Evolutionary conservation across 2,888 invertebrate species (phyloP).

Genomic region (Metallyticus violacea): DNA sequence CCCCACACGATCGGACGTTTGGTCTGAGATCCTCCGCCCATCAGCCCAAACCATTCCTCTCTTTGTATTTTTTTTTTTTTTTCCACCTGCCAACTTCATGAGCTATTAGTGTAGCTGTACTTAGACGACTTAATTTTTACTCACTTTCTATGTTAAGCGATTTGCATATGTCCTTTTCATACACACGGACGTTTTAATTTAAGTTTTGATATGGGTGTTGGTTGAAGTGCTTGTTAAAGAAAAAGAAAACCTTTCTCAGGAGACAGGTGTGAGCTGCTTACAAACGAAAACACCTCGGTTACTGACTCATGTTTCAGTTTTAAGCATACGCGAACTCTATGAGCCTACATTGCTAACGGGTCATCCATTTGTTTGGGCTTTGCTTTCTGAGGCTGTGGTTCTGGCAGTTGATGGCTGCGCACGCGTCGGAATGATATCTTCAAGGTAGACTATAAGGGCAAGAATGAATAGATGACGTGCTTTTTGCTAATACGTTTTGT

Average conservation of each 20-base stretch:
- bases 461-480: no score
- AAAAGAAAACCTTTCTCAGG: neutral
- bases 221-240: neutral
- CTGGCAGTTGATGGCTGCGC: no score
- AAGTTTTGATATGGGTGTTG: neutral
- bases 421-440: no score
- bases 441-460: no score
- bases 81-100: constrained; percentile 5
- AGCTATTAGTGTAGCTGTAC: neutral
- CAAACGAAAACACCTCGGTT: neutral
- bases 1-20: neutral
- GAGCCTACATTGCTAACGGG: no score
- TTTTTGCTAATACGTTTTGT: no score
- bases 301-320: no score
- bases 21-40: neutral
- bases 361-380: no score
- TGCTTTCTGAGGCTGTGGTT: no score
- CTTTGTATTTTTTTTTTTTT: neutral
- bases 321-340: no score
- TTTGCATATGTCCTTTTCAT: constrained; percentile 1
- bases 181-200: constrained; percentile 1
- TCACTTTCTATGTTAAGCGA: neutral
- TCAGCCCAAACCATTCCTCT: neutral
- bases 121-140: constrained; percentile 11
- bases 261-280: neutral